Evolutionary conservation across 2,888 invertebrate genomes (phyloP).

Genomic region (Heliconius ismenius): DNA sequence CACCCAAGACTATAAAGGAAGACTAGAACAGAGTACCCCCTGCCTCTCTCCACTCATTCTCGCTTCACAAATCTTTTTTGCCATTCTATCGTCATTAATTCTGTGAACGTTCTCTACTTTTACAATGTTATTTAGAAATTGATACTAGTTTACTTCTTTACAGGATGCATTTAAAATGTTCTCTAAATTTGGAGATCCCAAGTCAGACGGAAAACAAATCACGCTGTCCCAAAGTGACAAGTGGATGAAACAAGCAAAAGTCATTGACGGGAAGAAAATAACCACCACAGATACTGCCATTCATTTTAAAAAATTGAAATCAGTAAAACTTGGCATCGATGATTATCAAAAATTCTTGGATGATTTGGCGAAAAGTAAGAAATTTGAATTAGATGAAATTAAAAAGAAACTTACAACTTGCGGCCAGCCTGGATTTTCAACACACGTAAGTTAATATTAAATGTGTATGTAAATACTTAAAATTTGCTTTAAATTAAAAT

Average conservation of each 20-base stretch:
- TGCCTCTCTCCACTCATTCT: no score
- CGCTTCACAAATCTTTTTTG: no score
- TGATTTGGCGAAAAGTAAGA: conserved; percentile 91
- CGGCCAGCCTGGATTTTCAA: conserved; percentile 87
- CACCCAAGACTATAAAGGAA: no score
- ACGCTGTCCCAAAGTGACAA: conserved; percentile 95
- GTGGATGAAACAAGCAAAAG: conserved; percentile 95
- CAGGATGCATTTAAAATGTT: conserved; percentile 89
- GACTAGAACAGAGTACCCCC: no score
- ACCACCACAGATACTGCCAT: conserved; percentile 95
- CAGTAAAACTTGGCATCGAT: conserved; percentile 86
- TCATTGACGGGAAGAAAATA: conserved; percentile 90
- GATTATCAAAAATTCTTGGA: conserved; percentile 94
- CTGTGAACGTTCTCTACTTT: not conserved
- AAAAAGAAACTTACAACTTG: conserved; percentile 90
- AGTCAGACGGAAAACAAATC: conserved; percentile 91
- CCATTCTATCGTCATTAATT: no score
- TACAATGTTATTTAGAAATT: not conserved
- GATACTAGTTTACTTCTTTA: conserved; percentile 55
- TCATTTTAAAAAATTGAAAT: conserved; percentile 93
- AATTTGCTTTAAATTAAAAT: no score
- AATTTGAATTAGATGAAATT: conserved; percentile 88
- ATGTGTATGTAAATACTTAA: not conserved
- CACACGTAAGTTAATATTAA: conserved; percentile 62
- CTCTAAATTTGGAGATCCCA: conserved; percentile 92